phyloP scores from a whole-genome alignment of 1,140 invertebrate genomes.

The Zaprionus vittiger region DNA sequence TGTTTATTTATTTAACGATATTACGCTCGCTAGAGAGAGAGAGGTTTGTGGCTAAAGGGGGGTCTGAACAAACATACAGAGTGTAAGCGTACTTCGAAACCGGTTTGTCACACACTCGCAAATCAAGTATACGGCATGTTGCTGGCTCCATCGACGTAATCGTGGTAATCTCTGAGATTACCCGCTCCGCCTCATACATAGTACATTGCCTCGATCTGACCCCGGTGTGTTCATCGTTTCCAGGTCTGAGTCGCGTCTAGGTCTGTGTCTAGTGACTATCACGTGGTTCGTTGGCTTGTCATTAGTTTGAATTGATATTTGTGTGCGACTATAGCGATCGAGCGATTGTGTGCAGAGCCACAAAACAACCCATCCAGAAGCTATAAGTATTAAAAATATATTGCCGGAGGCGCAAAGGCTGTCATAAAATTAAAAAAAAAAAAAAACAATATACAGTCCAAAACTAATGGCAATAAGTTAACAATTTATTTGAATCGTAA shows the following conservation, averaged over 20 bases:
- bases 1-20: conserved; percentile 33
- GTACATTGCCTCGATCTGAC: not conserved
- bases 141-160: conserved; percentile 16
- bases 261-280: conserved; percentile 42
- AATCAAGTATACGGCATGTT: conserved; percentile 64
- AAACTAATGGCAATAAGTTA: conserved; percentile 37
- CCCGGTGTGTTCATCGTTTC: not conserved
- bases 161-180: conserved; percentile 12
- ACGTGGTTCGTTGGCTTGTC: conserved; percentile 50
- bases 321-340: conserved; percentile 14
- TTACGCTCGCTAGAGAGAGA: conserved; percentile 5
- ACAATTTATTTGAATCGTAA: conserved; percentile 35
- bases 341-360: conserved; percentile 3
- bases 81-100: conserved; percentile 26
- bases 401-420: conserved; percentile 33
- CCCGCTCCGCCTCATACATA: not conserved
- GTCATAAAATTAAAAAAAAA: conserved; percentile 18
- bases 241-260: conserved; percentile 25
- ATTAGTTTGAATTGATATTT: conserved; percentile 24
- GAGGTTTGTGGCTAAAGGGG: not conserved
- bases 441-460: not conserved
- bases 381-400: conserved; percentile 58
- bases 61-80: not conserved
- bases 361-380: conserved; percentile 35
- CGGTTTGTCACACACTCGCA: conserved; percentile 52